Evolutionary conservation across 2,888 invertebrate species (phyloP), one percentile per base, ranked within the genome.

Genomic region (Arge pagana): DNA sequence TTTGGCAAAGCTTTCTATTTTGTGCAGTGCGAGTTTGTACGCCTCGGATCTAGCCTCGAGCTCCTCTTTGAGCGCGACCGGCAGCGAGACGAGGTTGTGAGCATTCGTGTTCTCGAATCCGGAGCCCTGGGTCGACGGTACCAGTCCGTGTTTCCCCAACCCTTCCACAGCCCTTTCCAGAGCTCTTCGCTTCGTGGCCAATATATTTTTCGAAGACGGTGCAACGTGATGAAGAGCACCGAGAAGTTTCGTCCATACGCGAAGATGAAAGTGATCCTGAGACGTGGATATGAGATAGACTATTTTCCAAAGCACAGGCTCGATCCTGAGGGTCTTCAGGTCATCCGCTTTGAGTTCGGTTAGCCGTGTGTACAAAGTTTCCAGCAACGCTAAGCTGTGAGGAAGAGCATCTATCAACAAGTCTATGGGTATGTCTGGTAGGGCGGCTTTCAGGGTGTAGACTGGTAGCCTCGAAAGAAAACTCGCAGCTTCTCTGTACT

Each of bases 401-500:
- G 95, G 95, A 74, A 95, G 80, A 2, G 93, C 89, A 63, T 94
- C 94, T n/a, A 94, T 85, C 62, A 95, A 81, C 61, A 93, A 80
- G 72, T 94, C 94, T 45, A 94, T 83, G 0, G 95, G 95, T 58
- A 95, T 80, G 58, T 93, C 93, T 1, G 84, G 78, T 1, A 88
- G 85, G 1, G 88, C 86, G 2, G 86, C 84, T 57, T 88, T 87
- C 61, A 95, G 81, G 3, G 93, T 92, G 1, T 88, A 87, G 31
- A 88, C 85, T 3, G 90, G 91, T 13, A 95, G 80, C 35, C 91
- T 82, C 36, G 88, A 84, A 57, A 96, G 82, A 52, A 94, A 88
- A 35, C 88, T 86, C 0, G 94, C 93, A 4, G 94, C 94, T 71
- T 95, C 95, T n/a, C 91, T 80, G 74, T 90, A 94, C 78, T 93